Base-by-base conservation (phyloP, 2,113 vertebrate genomes). In the Hippocampus mohnikei region DNA sequence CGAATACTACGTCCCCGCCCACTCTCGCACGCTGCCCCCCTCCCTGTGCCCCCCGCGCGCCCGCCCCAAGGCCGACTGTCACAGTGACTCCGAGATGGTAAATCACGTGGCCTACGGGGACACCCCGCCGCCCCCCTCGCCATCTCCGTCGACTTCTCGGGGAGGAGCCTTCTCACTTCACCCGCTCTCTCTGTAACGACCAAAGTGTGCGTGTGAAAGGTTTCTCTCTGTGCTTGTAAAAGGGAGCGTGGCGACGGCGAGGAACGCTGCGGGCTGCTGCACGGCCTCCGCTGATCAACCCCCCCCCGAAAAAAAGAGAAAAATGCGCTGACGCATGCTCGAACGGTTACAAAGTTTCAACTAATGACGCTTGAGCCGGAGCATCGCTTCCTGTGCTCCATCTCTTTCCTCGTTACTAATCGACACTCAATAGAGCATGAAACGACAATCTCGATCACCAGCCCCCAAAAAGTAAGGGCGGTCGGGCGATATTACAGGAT, bases 41-140 rank as follows among this genome's bases (percentile, higher is more conserved):
- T 92, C 91, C 91, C 75, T 81, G 71, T 61, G 82, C 77, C 89
- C 91, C 71, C 85, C 93, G 85, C 88, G 48, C 6, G 10, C 81
- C 59, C 92, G 91, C 87, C 90, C 93, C 40, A 88, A 91, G 82
- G 91, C 94, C 78, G 94, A 94, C 90, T 96, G 93, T 94, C 94
- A 98, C 93, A 97, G 96, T 94, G 96, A 98, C 95, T 95, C 94
- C 66, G 96, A 98, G 93, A 98, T 97, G 97, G 97, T 98, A 98
- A 98, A 93, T 93, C 1, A 72, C 53, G 55, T 80, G 86, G 73
- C 74, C 80, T 60, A 63, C 55, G 16, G 71, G 80, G 63, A 2
- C 27, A 1, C 5, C 33, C 33, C 76, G 29, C 71, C 74, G 15
- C 15, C 3, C 0, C 3, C 3, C 66, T 25, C 15, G 10, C 44